Conservation (phyloP, 2,888 invertebrate genomes). For the Micoletzkya japonica region DNA sequence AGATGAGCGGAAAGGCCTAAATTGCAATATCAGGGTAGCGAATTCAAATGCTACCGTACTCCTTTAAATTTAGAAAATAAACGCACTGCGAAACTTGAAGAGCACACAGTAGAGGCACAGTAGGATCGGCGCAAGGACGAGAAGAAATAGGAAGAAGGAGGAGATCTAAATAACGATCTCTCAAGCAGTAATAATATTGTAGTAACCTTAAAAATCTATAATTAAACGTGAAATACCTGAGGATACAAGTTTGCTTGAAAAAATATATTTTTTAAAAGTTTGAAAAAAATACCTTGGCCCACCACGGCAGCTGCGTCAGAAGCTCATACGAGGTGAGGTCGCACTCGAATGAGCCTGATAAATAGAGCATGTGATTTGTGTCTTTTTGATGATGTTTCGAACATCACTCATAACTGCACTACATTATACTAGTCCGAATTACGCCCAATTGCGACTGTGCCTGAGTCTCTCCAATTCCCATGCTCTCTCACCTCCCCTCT, state of each 20-base stretch:
- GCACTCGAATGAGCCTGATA: conserved; percentile 43
- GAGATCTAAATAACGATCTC: not conserved
- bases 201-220: not conserved
- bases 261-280: no score
- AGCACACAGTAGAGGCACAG: conserved; percentile 24
- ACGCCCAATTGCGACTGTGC: no score
- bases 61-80: not conserved
- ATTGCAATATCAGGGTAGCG: not conserved
- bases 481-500: no score
- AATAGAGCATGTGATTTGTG: not conserved
- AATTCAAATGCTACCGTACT: not conserved
- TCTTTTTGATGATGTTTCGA: not conserved
- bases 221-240: not conserved
- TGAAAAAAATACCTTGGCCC: conserved; percentile 25
- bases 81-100: conserved; percentile 21
- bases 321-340: conserved; percentile 45
- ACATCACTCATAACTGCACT: no score
- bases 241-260: not conserved
- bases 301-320: conserved; percentile 28
- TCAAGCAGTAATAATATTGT: not conserved
- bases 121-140: not conserved
- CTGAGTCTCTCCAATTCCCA: no score
- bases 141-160: not conserved
- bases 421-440: no score
- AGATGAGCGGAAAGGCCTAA: not conserved